phyloP scores from a whole-genome alignment of 2,797 vertebrate genomes.

The Hapalemur alaotrensis region DNA sequence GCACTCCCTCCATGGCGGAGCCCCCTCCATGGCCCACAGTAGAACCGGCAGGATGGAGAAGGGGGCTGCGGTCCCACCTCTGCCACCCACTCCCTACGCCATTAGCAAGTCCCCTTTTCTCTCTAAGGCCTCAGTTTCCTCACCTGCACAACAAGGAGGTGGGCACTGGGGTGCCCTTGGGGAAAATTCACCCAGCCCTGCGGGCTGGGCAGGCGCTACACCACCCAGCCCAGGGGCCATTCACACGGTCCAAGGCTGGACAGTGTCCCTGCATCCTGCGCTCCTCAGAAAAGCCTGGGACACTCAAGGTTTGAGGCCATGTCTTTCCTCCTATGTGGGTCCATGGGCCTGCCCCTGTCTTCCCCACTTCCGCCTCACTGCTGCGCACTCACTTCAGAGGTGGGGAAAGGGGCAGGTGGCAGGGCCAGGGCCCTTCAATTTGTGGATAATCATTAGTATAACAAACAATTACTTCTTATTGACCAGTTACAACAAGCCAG shows the following conservation, averaged over 20 bases:
- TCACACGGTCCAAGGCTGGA: not conserved
- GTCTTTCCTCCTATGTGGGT: not conserved
- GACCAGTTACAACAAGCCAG: not conserved
- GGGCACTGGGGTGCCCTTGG: not conserved
- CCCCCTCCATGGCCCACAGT: not conserved
- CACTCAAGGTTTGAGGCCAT: not conserved
- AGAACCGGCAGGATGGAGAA: not conserved
- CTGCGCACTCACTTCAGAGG: not conserved
- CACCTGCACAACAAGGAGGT: not conserved
- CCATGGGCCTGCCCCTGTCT: not conserved
- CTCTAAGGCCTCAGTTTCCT: not conserved
- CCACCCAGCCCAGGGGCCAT: not conserved
- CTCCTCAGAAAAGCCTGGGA: not conserved
- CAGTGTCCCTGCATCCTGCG: not conserved
- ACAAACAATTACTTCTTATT: not conserved
- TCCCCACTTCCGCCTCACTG: not conserved
- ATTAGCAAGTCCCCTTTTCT: too few species aligned
- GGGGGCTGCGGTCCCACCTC: not conserved
- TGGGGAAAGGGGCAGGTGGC: not conserved
- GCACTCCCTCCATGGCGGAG: too few species aligned
- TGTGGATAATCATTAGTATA: not conserved
- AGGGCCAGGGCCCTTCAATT: not conserved
- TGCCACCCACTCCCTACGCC: not conserved
- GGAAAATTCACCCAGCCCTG: not conserved
- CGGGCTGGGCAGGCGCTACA: not conserved